Conservation (phyloP, 1,140 invertebrate genomes). For the Bombus huntii region DNA sequence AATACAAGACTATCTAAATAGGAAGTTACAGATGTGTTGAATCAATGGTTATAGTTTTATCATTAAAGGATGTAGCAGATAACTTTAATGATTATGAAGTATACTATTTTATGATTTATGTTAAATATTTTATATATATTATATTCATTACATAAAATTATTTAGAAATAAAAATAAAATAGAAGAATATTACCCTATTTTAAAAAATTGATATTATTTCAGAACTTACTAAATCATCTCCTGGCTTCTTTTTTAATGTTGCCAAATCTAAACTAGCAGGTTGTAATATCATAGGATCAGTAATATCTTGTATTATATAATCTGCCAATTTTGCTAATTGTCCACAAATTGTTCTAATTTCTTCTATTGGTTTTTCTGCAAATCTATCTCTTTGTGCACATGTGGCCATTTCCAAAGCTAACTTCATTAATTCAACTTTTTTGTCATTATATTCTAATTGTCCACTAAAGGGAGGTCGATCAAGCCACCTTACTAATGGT, state of each 20-base stretch:
- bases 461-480: constrained; percentile 89
- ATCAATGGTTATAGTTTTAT: constrained; percentile 47
- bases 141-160: background rate
- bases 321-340: constrained; percentile 91
- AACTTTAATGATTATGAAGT: constrained; percentile 28
- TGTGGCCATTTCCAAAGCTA: constrained; percentile 93
- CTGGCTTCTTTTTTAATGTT: constrained; percentile 91
- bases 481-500: constrained; percentile 93
- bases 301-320: constrained; percentile 93
- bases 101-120: background rate
- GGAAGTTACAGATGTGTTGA: constrained; percentile 58
- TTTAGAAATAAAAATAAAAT: constrained; percentile 1
- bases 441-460: constrained; percentile 87
- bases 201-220: background rate
- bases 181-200: background rate
- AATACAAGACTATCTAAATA: constrained; percentile 56
- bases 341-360: constrained; percentile 88
- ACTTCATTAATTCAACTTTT: constrained; percentile 88
- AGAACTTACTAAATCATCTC: constrained; percentile 86
- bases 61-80: constrained; percentile 48
- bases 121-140: background rate
- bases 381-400: constrained; percentile 93
- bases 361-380: constrained; percentile 90
- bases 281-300: constrained; percentile 94
- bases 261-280: constrained; percentile 93